A percentile compares a stretch with the other conserved stretches of the same genome.
Conservation (phyloP, 2,113 vertebrate species). For the Rallus limicola region DNA sequence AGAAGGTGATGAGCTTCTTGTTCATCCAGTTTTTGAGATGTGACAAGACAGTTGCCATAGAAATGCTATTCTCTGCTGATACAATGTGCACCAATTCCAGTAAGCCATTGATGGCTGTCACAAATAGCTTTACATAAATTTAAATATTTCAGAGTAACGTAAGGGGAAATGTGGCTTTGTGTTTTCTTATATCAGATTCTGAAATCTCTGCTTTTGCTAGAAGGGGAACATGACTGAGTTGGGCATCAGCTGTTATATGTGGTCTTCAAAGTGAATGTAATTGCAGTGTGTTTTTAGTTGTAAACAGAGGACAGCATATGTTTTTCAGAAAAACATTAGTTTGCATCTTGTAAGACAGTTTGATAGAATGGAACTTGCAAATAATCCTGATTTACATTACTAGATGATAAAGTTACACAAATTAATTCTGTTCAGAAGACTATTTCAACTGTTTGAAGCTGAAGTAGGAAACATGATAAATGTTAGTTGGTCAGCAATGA, state of each 20-base stretch:
- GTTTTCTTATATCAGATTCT: background rate
- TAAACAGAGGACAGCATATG: background rate
- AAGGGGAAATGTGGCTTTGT: background rate
- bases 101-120: conserved; percentile 23
- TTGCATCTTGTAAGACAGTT: background rate
- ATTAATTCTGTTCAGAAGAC: background rate
- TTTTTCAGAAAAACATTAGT: background rate
- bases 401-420: background rate
- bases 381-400: background rate
- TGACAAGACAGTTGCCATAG: conserved; percentile 52
- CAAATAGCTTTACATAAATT: conserved; percentile 37
- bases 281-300: background rate
- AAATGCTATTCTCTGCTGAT: conserved; percentile 37
- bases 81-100: background rate
- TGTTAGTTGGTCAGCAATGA: too few species aligned
- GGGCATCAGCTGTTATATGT: background rate
- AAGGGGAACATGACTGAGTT: background rate
- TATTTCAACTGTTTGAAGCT: background rate
- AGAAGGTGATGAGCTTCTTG: background rate
- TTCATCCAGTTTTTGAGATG: background rate
- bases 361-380: background rate
- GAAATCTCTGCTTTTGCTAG: background rate
- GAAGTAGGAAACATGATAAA: too few species aligned
- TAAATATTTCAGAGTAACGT: background rate
- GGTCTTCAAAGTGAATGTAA: background rate